A percentile compares a stretch with the other conserved stretches of the same genome.
These are phyloP conservation scores for Xestia xanthographa DNA, from an alignment of 2,888 invertebrate genomes.

Conservation along the genomic window DNA sequence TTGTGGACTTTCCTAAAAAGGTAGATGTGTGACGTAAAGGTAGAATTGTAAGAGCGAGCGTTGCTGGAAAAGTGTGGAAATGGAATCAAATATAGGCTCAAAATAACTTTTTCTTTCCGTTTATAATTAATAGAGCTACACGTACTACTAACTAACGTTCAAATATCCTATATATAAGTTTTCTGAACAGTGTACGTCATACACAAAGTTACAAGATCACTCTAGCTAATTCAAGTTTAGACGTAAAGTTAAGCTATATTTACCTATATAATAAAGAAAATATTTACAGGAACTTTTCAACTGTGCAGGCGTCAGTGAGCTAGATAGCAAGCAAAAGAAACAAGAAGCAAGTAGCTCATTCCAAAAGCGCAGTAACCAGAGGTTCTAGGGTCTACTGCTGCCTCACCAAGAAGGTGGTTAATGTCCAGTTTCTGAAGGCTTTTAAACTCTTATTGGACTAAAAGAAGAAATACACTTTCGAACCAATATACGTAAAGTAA, in stretches of 20 bases:
- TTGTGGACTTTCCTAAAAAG: not conserved
- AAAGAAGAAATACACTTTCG: not conserved
- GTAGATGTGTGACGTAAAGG: slow-evolving; percentile 9
- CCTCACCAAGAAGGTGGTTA: not conserved
- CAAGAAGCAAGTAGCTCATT: not conserved
- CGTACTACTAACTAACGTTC: too few relatives aligned
- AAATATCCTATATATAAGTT: not conserved
- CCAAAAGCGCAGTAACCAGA: not conserved
- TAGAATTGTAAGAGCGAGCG: not conserved
- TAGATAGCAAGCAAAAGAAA: not conserved
- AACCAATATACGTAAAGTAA: not conserved
- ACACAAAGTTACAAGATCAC: slow-evolving; percentile 4
- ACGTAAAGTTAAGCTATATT: not conserved
- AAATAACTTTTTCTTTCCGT: not conserved
- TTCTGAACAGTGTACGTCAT: not conserved
- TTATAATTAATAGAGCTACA: not conserved
- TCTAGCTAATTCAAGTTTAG: not conserved
- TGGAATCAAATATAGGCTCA: not conserved
- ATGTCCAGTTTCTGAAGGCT: not conserved
- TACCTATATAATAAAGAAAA: not conserved
- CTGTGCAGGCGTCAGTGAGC: not conserved
- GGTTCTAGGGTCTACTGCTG: not conserved
- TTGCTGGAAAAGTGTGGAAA: not conserved
- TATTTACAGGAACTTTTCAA: not conserved
- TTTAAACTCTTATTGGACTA: not conserved